Percentiles rank a stretch among this genome's conserved stretches.
These are phyloP conservation scores for Actinernus sp. DNA, from an alignment of 92 coral and sea anemone species.

Conservation along the genomic window DNA sequence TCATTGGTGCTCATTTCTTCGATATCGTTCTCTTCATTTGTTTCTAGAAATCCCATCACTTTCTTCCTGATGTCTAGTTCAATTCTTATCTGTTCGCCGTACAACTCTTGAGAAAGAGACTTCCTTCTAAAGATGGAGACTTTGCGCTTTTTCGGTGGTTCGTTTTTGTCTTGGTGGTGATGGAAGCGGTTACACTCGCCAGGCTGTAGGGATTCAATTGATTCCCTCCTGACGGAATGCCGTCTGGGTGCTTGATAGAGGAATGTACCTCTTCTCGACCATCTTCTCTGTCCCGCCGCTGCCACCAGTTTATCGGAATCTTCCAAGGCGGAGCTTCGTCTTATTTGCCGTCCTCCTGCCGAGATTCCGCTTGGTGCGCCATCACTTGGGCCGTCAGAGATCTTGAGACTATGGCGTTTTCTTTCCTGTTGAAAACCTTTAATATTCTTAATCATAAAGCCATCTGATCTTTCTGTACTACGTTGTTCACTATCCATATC, in stretches of 20 bases:
- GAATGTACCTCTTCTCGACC: background rate
- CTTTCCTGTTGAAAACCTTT: background rate
- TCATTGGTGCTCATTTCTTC: background rate
- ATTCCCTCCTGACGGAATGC: background rate
- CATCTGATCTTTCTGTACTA: background rate
- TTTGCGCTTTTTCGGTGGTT: slow-evolving; percentile 3
- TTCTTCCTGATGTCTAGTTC: slow-evolving; percentile 32
- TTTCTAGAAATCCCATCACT: slow-evolving; percentile 13
- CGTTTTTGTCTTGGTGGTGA: slow-evolving; percentile 9
- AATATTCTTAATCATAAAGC: no score
- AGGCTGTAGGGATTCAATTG: background rate
- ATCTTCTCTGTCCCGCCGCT: background rate
- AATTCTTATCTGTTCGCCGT: slow-evolving; percentile 11
- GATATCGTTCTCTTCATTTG: background rate
- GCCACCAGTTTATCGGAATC: background rate
- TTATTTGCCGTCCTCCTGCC: no score
- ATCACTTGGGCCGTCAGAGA: background rate
- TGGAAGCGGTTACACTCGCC: slow-evolving; percentile 13
- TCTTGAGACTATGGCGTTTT: background rate
- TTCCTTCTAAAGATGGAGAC: slow-evolving; percentile 9
- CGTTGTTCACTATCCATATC: background rate
- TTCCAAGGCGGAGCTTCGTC: no score
- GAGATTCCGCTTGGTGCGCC: background rate
- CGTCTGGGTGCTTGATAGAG: background rate
- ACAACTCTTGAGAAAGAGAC: background rate